These are phyloP conservation scores for Sylvietta virens DNA, from an alignment of 2,113 vertebrate species.

Conservation along the genomic window DNA sequence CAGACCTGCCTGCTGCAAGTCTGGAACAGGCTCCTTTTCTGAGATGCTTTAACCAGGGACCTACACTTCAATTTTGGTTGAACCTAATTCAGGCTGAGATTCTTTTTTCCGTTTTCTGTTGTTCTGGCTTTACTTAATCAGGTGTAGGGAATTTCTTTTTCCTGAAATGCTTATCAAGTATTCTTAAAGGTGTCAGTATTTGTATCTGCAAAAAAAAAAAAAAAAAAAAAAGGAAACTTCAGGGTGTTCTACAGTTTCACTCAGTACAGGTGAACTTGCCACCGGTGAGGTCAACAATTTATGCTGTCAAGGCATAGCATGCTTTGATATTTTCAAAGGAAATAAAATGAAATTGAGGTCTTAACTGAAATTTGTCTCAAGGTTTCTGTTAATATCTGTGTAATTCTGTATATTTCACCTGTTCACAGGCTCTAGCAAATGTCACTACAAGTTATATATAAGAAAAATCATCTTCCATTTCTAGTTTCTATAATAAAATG, in stretches of 20 bases:
- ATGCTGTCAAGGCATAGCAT: constrained; percentile 36
- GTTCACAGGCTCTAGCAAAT: constrained; percentile 11
- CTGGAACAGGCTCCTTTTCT: constrained; percentile 21
- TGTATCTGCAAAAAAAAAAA: constrained; percentile 25
- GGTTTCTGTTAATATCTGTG: constrained; percentile 26
- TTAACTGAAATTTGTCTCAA: constrained; percentile 53
- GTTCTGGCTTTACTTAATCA: constrained; percentile 20
- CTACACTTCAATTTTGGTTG: background rate
- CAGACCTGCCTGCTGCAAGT: constrained; percentile 10
- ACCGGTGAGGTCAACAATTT: constrained; percentile 62
- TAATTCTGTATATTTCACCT: constrained; percentile 42
- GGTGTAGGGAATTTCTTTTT: constrained; percentile 22
- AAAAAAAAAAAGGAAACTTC: constrained; percentile 39
- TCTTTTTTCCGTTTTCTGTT: background rate
- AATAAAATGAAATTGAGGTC: constrained; percentile 37
- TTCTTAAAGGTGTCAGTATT: constrained; percentile 15
- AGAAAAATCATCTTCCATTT: background rate
- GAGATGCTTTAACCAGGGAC: constrained; percentile 25
- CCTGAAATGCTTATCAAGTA: constrained; percentile 33
- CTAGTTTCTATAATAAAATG: constrained; percentile 34
- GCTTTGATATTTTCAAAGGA: constrained; percentile 62
- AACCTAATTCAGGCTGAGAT: background rate
- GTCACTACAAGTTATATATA: background rate
- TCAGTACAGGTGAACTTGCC: constrained; percentile 4
- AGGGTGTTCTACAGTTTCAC: constrained; percentile 40